phyloP scores from a whole-genome alignment of 1,140 invertebrate species.

The Halesus radiatus region DNA sequence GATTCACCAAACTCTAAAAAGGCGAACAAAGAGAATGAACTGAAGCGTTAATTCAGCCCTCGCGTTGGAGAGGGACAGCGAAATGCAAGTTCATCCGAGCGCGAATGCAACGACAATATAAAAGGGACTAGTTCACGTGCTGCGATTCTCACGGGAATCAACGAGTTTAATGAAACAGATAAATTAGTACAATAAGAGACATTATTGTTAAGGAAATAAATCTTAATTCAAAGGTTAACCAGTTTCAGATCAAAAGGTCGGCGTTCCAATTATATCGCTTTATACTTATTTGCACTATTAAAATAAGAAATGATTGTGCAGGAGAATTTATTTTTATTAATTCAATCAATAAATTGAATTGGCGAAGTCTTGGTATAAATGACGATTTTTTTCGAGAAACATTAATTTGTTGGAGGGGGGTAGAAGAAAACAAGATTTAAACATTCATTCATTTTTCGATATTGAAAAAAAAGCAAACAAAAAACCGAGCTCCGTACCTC shows the following conservation, averaged over 20 bases:
- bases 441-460: no score
- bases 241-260: neutral
- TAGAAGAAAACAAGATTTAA: no score
- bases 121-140: neutral
- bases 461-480: no score
- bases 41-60: neutral
- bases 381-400: no score
- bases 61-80: conserved; percentile 3
- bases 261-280: neutral
- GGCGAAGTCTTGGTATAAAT: neutral
- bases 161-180: conserved; percentile 52
- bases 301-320: neutral
- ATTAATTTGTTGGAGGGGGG: no score
- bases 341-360: neutral
- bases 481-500: no score
- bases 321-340: neutral
- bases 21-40: neutral
- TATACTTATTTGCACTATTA: neutral
- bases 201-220: conserved; percentile 9
- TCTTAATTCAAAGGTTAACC: neutral
- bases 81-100: neutral
- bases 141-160: conserved; percentile 53
- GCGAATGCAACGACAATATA: neutral
- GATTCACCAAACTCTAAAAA: conserved; percentile 22
- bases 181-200: conserved; percentile 42